phyloP scores from a whole-genome alignment of 2,113 vertebrate species.

The Rhea americana region DNA sequence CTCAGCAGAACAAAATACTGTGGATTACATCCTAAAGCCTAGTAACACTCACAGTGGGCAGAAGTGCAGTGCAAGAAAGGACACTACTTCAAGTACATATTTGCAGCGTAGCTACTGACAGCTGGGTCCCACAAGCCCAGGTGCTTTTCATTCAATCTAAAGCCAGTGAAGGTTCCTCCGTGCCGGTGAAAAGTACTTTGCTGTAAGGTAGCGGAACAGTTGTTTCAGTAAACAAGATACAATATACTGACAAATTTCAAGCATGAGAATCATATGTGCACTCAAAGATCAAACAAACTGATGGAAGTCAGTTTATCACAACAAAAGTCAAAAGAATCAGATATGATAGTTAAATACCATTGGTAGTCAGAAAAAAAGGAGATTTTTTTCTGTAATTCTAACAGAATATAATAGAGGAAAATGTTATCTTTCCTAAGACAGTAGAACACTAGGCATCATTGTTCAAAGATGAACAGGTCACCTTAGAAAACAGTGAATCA shows the following conservation, averaged over 20 bases:
- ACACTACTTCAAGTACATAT: fast-evolving
- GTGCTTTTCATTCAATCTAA: background rate
- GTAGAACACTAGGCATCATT: background rate
- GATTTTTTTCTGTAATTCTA: background rate
- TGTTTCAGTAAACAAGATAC: background rate
- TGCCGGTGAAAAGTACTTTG: background rate
- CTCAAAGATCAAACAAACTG: background rate
- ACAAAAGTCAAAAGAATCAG: background rate
- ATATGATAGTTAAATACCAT: background rate
- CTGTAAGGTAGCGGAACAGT: background rate
- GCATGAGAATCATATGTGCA: background rate
- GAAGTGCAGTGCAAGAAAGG: fast-evolving
- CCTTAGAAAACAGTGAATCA: background rate
- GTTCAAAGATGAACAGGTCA: background rate
- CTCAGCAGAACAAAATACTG: background rate
- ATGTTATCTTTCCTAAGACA: background rate
- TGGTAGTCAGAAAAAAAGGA: background rate
- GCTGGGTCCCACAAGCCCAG: background rate
- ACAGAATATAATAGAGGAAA: background rate
- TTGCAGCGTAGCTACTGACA: fast-evolving
- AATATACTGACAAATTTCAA: background rate
- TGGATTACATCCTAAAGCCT: background rate
- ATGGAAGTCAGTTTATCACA: background rate
- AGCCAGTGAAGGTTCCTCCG: background rate
- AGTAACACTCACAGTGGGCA: fast-evolving